Base-by-base conservation (phyloP, 2,113 vertebrate species). In the Taxidea taxus region DNA sequence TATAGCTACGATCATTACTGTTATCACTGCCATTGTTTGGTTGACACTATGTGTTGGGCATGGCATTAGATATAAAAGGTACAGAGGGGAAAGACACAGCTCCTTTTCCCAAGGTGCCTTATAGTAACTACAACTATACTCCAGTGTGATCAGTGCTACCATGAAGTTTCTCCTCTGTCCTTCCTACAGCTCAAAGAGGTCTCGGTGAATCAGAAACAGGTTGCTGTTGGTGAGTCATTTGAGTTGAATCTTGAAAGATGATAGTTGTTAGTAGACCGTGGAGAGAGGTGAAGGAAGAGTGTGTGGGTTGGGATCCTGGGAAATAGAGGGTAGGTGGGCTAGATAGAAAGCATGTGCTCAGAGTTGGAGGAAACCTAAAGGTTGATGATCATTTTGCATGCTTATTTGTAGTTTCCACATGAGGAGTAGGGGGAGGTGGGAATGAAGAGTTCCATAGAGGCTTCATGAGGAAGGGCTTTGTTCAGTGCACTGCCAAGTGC, bases 351-450 rank as follows among this genome's bases (percentile, higher is more conserved):
- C 2, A 27, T 16, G 4, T 37, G 21, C 16, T 60, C 75, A 70
- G 39, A 29, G 3, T 47, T 49, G 64, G 56, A 66, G 27, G 62
- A 83, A 92, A 87, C 44, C 21, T 39, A 72, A 90, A 16, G 29
- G 27, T 5, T 37, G 6, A 2, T 74, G 29, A 23, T 18, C 1
- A 2, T 11, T 66, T 82, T 72, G 1, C 39, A 2, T 2, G 20
- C 31, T 34, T 47, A 47, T 25, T 47, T 49, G 54, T 74, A 80
- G 27, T 37, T 2, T 72, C 16, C 9, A 68, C 21, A 39, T 34
- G 9, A 81, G 13, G 13, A 72, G 47, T 29, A 82, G 47, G n/a
- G n/a, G 80, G n/a, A 85, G 2, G 6, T 25, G n/a, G 34, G 37
- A 14, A 34, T 58, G 10, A 14, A 13, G 16, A 14, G 7, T 54